Conservation (phyloP, 1,140 invertebrate species). For the Maniola jurtina region DNA sequence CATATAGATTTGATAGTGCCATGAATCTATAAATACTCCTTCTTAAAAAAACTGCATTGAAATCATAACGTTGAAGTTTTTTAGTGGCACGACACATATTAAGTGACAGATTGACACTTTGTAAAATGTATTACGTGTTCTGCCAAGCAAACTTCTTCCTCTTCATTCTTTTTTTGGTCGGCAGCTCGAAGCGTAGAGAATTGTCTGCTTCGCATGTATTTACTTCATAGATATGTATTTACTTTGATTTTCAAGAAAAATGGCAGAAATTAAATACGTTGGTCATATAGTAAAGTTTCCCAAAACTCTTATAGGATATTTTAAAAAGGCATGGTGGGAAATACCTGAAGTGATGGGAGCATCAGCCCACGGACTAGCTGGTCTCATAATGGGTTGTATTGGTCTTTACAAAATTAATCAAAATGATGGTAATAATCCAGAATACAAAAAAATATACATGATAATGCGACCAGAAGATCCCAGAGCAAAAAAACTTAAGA, state of each 20-base stretch:
- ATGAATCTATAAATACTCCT: too few relatives aligned
- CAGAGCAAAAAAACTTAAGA: constrained; percentile 47
- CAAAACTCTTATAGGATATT: constrained; percentile 57
- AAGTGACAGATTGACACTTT: too few relatives aligned
- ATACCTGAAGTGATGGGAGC: constrained; percentile 81
- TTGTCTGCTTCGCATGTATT: too few relatives aligned
- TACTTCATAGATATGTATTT: too few relatives aligned
- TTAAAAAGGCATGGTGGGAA: constrained; percentile 80
- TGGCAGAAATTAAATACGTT: constrained; percentile 53
- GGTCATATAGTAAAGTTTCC: constrained; percentile 54
- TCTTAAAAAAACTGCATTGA: too few relatives aligned
- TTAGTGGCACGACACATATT: too few relatives aligned
- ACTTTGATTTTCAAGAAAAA: constrained; percentile 18
- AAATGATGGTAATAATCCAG: constrained; percentile 76
- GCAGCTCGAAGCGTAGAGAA: too few relatives aligned
- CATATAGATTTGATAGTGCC: too few relatives aligned
- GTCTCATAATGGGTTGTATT: constrained; percentile 55
- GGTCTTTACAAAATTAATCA: constrained; percentile 58
- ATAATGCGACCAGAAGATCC: constrained; percentile 76
- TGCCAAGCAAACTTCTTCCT: too few relatives aligned
- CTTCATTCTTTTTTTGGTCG: too few relatives aligned
- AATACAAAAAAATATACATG: constrained; percentile 71
- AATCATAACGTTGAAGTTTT: too few relatives aligned
- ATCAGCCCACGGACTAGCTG: constrained; percentile 69
- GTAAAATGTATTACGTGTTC: too few relatives aligned